Base-by-base conservation (phyloP, 2,113 vertebrate genomes). In the Saiga tatarica region DNA sequence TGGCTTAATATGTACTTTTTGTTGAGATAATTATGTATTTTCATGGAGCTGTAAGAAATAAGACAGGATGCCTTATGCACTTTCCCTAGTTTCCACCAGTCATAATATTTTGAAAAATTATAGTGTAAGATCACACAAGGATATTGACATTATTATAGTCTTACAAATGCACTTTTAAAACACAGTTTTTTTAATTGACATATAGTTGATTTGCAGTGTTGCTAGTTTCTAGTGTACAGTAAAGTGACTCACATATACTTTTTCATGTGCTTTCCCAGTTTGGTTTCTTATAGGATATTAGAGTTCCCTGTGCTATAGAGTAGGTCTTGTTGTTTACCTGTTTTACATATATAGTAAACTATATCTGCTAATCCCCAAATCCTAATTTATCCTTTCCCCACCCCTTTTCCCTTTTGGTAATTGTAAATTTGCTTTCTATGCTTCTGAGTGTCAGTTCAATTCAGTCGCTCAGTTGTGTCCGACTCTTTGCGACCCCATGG, bases 391-490 rank as follows among this genome's bases (percentile, higher is more conserved):
- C 76, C 42, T 28, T 79, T 79, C 26, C 42, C 8, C 26, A 30
- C 26, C 42, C 8, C 4, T 10, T 47, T 79, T 30, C 76, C 26
- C 26, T 47, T 47, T 47, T 19, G 26, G 42, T 30, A 79, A 47
- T 30, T 30, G 42, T 19, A 79, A 79, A 47, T 47, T 79, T 47
- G 8, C 30, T 30, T 79, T 79, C 14, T 78, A 4, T 47, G 42
- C 45, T 45, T 78, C 14, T 47, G 74, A 78, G 42, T 21, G 64
- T 36, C n/a, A 71, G 64, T 21, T 67, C 33, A 67, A 17, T 67
- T 71, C n/a, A 71, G n/a, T 36, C 1, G 0, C 5, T 71, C n/a
- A 36, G 9, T 71, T 2, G 0, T 71, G n/a, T 36, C n/a, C 0
- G 9, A 23, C 64, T 36, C 64, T 71, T 36, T 71, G 64, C 0